These are phyloP conservation scores for Oncorhynchus masou DNA, from an alignment of 2,113 vertebrate genomes.

Conservation along the genomic window DNA sequence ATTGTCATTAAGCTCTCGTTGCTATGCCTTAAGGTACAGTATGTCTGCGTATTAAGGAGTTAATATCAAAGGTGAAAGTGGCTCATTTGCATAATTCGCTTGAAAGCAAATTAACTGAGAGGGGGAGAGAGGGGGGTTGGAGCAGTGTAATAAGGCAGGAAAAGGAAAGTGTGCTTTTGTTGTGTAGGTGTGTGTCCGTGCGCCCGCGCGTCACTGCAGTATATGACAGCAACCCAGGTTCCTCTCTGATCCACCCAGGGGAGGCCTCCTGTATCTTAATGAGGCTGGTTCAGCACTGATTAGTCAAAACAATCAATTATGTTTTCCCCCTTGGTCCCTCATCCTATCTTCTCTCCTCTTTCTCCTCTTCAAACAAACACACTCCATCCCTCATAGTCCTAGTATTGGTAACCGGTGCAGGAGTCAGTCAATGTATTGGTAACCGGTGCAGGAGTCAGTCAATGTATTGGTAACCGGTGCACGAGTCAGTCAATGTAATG, in stretches of 20 bases:
- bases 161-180: conserved; percentile 24
- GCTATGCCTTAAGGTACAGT: conserved; percentile 20
- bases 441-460: background rate
- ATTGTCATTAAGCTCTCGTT: conserved; percentile 10
- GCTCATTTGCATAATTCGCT: conserved; percentile 53
- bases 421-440: background rate
- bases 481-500: background rate
- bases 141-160: conserved; percentile 55
- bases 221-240: no score
- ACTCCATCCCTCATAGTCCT: no score
- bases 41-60: conserved; percentile 2
- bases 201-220: background rate
- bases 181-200: conserved; percentile 9
- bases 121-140: conserved; percentile 22
- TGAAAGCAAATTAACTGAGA: conserved; percentile 39
- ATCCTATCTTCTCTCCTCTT: no score
- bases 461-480: conserved; percentile 6
- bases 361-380: no score
- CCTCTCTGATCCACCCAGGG: conserved; percentile 18
- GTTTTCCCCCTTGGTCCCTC: background rate
- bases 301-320: conserved; percentile 36
- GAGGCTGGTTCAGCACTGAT: conserved; percentile 48
- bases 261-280: conserved; percentile 37
- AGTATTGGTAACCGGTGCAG: conserved; percentile 11
- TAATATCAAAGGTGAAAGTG: conserved; percentile 33